Conservation (phyloP, 1,140 invertebrate genomes). For the Hormaphis cornu region DNA sequence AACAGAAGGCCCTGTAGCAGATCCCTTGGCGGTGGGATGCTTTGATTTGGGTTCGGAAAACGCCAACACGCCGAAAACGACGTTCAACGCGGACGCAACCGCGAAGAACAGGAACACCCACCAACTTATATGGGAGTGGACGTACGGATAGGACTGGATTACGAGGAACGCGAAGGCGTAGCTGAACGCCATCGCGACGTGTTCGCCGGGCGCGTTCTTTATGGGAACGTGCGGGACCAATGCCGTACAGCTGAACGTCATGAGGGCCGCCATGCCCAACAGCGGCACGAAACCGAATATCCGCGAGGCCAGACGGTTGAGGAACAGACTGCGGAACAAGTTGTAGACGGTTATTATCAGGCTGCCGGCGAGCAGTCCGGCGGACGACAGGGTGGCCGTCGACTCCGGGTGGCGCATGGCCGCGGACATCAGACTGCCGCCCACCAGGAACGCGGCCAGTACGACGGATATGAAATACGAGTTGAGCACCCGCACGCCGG, state of each 20-base stretch:
- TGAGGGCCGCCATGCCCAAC: background rate
- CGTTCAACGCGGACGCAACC: background rate
- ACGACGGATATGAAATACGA: slow-evolving; percentile 42
- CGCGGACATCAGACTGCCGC: background rate
- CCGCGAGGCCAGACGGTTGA: slow-evolving; percentile 6
- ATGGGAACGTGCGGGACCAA: background rate
- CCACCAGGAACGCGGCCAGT: slow-evolving; percentile 44
- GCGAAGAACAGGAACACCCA: slow-evolving; percentile 5
- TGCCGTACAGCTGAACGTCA: background rate
- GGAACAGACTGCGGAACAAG: background rate
- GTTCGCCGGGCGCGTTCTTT: background rate
- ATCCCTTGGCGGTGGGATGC: background rate
- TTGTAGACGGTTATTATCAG: background rate
- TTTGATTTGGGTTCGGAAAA: background rate
- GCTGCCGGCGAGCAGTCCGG: background rate
- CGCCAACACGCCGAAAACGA: background rate
- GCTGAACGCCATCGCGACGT: slow-evolving; percentile 2
- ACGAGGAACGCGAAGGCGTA: background rate
- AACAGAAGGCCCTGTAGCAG: background rate
- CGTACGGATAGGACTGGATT: slow-evolving; percentile 17
- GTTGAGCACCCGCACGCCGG: slow-evolving; percentile 44
- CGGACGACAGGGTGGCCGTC: background rate
- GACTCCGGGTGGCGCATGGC: slow-evolving; percentile 17
- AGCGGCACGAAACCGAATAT: slow-evolving; percentile 9
- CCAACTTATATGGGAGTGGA: background rate